Conservation (phyloP, 2,797 vertebrate genomes). For the Dallia pectoralis region DNA sequence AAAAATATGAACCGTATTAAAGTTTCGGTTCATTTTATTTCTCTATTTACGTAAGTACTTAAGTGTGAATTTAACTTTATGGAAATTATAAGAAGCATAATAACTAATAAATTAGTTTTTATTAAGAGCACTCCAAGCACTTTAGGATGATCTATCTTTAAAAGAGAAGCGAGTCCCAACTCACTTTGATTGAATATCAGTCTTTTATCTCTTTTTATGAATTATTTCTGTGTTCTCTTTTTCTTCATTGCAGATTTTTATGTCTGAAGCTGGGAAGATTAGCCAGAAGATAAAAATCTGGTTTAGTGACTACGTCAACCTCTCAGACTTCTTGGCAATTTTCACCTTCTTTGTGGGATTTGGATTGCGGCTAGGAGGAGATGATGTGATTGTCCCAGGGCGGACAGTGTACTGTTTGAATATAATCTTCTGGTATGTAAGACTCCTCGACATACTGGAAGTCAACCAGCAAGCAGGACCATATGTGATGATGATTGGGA, state of each 20-base stretch:
- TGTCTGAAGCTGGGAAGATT: conserved; percentile 98
- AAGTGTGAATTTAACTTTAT: too few relatives aligned
- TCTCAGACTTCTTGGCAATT: conserved; percentile 94
- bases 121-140: too few relatives aligned
- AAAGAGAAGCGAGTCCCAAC: too few relatives aligned
- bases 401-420: conserved; percentile 95
- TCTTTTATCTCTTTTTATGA: too few relatives aligned
- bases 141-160: too few relatives aligned
- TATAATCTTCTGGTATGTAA: conserved; percentile 99
- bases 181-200: too few relatives aligned
- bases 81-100: too few relatives aligned
- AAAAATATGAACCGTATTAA: too few relatives aligned
- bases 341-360: conserved; percentile 94
- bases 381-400: conserved; percentile 77
- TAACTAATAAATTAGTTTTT: too few relatives aligned
- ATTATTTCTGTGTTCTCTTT: too few relatives aligned
- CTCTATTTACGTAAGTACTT: too few relatives aligned
- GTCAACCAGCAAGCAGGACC: conserved; percentile 98
- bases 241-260: conserved; percentile 66
- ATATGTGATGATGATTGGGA: conserved; percentile 99
- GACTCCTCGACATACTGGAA: conserved; percentile 93
- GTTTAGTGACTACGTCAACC: conserved; percentile 96
- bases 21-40: too few relatives aligned
- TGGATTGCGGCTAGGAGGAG: conserved; percentile 85
- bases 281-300: conserved; percentile 97